Base-by-base conservation (phyloP, 2,797 vertebrate genomes). In the Gambelia wislizenii region DNA sequence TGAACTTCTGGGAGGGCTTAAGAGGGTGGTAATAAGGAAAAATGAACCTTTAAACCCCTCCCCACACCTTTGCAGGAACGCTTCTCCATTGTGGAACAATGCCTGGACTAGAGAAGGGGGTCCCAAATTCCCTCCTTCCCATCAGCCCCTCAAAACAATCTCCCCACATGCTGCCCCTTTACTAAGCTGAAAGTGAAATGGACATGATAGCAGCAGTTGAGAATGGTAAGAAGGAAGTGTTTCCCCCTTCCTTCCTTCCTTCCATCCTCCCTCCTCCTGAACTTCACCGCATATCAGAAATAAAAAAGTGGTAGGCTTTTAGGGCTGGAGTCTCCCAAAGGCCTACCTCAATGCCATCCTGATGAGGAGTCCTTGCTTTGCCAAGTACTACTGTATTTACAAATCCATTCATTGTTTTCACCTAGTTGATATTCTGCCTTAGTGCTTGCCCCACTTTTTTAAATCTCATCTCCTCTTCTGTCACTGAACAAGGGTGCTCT, bases 401-500 rank as follows among this genome's bases (percentile, higher is more conserved):
- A 87, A 75, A 75, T 72, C 54, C 14, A 4, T 87, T 74, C 69
- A 61, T 36, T 82, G 69, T 82, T 74, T 82, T 47, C 54, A 47
- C 52, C 22, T 36, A 61, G 12, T 74, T 82, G 20, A 47, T 61
- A 87, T 82, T 56, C 85, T 86, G n/a, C 13, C n/a, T 39, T 61
- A 69, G 61, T 54, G 12, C 16, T 56, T 56, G 14, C 64, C 33
- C 14, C 13, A 42, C 77, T 81, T 87, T 79, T 27, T 44, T 70
- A 9, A 2, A 33, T 78, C 22, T 78, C 61, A 16, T 30, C 20
- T 80, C 64, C 3, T 56, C 77, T 44, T n/a, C 18, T 33, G 8
- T 22, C 78, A 69, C 22, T 14, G 18, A 54, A 54, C 16, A 42
- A 6, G n/a, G 61, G 33, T n/a, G n/a, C n/a, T n/a, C n/a, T n/a